A percentile compares a stretch with the other conserved stretches of the same genome.
phyloP scores from a whole-genome alignment of 2,797 vertebrate genomes.

The Mycteria americana region DNA sequence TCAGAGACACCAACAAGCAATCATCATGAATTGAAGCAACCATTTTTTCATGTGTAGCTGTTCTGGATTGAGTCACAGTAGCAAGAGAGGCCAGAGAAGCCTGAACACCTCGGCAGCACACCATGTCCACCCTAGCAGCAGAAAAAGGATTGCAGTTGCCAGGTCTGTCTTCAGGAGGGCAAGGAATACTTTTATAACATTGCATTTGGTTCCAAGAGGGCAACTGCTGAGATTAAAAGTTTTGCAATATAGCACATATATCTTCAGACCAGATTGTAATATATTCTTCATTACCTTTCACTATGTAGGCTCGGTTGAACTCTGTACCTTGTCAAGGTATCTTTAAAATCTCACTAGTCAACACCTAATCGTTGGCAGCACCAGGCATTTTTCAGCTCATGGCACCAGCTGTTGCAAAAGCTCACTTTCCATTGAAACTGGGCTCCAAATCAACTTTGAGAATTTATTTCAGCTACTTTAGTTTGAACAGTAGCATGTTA shows the following conservation, averaged over 20 bases:
- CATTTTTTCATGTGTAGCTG: not conserved
- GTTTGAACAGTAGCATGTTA: not conserved
- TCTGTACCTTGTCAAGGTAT: not conserved
- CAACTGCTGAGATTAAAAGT: not conserved
- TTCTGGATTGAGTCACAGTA: not conserved
- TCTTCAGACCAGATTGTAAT: not conserved
- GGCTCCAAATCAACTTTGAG: not conserved
- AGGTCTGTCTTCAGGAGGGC: not conserved
- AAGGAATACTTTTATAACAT: not conserved
- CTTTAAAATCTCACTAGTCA: not conserved
- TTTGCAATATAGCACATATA: not conserved
- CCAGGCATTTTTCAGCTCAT: not conserved
- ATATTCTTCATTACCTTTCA: not conserved
- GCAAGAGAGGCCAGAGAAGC: not conserved
- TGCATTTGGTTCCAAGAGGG: not conserved
- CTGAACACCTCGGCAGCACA: accelerated
- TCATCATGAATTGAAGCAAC: not conserved
- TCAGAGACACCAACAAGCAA: not conserved
- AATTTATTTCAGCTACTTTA: not conserved
- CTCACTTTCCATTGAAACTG: not conserved
- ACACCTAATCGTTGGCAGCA: not conserved
- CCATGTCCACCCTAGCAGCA: not conserved
- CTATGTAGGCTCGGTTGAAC: not conserved
- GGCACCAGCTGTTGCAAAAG: not conserved
- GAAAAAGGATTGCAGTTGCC: not conserved